Evolutionary conservation across 2,113 vertebrate species (phyloP).

Genomic region (Nicator chloris): DNA sequence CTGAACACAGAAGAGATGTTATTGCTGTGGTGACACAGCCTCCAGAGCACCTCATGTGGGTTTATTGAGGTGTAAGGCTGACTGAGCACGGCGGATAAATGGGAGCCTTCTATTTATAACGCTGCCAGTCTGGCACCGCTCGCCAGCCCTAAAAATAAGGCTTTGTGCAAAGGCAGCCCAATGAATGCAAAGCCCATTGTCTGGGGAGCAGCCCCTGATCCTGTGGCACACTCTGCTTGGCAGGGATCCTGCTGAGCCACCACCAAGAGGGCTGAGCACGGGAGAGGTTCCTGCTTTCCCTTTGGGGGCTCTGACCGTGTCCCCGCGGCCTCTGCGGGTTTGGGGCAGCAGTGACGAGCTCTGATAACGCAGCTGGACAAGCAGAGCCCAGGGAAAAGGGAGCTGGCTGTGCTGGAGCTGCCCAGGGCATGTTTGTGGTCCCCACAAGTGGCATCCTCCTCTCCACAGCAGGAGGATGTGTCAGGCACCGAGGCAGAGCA

Average conservation of each 20-base stretch:
- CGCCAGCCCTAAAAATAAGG: constrained; percentile 9
- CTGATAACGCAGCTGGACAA: neutral
- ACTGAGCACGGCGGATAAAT: constrained; percentile 31
- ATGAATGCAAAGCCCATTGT: neutral
- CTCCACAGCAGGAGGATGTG: neutral
- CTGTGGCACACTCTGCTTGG: neutral
- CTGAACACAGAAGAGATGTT: neutral
- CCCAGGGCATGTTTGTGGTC: accelerated
- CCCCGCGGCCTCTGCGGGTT: neutral
- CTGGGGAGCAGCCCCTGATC: neutral
- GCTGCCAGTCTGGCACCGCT: constrained; percentile 7
- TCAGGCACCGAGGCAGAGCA: neutral
- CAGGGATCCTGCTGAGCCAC: neutral
- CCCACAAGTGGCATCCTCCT: neutral
- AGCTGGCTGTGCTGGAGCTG: neutral
- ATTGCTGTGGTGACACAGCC: neutral
- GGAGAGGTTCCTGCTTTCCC: neutral
- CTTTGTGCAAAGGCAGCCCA: neutral
- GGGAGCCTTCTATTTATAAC: constrained; percentile 47
- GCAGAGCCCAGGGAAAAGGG: neutral
- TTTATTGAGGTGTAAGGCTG: constrained; percentile 46
- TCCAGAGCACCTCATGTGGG: constrained; percentile 26
- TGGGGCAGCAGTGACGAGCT: neutral
- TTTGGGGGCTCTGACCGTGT: accelerated
- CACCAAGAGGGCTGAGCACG: accelerated